A percentile compares a stretch with the other conserved stretches of the same genome.
phyloP scores from a whole-genome alignment of 2,888 invertebrate species.

The Tortrix viridana region DNA sequence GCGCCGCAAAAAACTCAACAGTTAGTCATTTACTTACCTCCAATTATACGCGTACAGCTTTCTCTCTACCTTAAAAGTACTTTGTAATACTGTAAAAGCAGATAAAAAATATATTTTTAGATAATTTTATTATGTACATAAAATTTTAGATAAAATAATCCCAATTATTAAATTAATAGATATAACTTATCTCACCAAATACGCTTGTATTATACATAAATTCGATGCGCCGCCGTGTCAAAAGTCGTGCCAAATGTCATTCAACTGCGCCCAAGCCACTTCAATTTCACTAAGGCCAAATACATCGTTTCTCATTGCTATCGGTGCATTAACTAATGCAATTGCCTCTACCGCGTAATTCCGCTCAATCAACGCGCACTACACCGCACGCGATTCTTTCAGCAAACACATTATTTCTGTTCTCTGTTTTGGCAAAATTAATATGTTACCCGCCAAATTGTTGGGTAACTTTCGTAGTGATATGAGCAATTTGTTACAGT shows the following conservation, averaged over 20 bases:
- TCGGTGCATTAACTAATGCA: slow-evolving; percentile 74
- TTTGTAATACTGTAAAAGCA: no score
- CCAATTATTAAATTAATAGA: no score
- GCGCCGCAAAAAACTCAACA: no score
- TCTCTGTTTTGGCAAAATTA: slow-evolving; percentile 34
- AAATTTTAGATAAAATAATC: no score
- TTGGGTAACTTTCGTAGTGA: slow-evolving; percentile 11
- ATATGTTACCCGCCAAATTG: slow-evolving; percentile 33
- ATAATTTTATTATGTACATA: no score
- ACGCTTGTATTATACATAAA: no score
- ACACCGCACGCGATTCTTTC: slow-evolving; percentile 62
- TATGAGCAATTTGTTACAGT: neutral
- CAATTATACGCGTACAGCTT: no score
- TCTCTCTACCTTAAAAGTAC: no score
- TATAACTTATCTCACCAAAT: no score
- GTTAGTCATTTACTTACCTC: no score
- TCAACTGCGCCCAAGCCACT: slow-evolving; percentile 28
- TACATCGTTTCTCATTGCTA: slow-evolving; percentile 54
- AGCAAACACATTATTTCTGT: slow-evolving; percentile 45
- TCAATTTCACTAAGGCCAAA: slow-evolving; percentile 41
- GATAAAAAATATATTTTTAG: no score
- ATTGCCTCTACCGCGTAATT: slow-evolving; percentile 75
- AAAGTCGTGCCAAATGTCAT: neutral
- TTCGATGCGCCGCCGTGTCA: no score
- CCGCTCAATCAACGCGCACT: slow-evolving; percentile 64